These are phyloP conservation scores for Syndactyla subalaris DNA, from an alignment of 2,797 vertebrate species.

Conservation along the genomic window DNA sequence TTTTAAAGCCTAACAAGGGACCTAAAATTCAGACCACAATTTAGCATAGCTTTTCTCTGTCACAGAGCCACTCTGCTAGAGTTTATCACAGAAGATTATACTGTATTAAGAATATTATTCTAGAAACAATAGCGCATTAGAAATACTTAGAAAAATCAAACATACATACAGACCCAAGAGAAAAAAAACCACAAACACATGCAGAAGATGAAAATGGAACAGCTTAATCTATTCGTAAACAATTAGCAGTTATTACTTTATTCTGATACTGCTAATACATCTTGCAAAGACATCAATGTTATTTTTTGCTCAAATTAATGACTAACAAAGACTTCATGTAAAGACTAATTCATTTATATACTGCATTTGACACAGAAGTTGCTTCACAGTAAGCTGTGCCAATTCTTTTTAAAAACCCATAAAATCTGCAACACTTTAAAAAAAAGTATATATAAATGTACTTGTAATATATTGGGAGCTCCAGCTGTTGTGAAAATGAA, in stretches of 20 bases:
- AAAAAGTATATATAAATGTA: background rate
- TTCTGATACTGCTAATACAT: background rate
- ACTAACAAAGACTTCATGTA: background rate
- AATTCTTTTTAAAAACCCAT: slow-evolving; percentile 21
- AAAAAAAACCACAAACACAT: background rate
- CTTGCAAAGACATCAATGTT: background rate
- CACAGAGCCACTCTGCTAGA: background rate
- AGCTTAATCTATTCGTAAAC: background rate
- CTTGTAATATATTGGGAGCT: slow-evolving; percentile 30
- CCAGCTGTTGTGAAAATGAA: slow-evolving; percentile 75
- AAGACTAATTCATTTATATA: background rate
- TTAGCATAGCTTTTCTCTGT: background rate
- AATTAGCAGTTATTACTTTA: background rate
- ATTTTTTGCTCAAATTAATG: slow-evolving; percentile 26
- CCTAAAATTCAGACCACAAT: slow-evolving; percentile 37
- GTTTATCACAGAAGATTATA: background rate
- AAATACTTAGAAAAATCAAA: background rate
- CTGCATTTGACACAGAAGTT: background rate
- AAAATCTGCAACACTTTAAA: slow-evolving; percentile 59
- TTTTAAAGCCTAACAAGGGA: background rate
- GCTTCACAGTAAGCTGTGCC: background rate
- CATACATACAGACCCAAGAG: background rate
- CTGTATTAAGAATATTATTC: slow-evolving; percentile 18
- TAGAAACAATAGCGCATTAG: background rate
- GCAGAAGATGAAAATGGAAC: background rate